A percentile compares a stretch with the other conserved stretches of the same genome.
Evolutionary conservation across 92 coral and sea anemone species (phyloP).

Genomic region (Virgularia gustaviana): DNA sequence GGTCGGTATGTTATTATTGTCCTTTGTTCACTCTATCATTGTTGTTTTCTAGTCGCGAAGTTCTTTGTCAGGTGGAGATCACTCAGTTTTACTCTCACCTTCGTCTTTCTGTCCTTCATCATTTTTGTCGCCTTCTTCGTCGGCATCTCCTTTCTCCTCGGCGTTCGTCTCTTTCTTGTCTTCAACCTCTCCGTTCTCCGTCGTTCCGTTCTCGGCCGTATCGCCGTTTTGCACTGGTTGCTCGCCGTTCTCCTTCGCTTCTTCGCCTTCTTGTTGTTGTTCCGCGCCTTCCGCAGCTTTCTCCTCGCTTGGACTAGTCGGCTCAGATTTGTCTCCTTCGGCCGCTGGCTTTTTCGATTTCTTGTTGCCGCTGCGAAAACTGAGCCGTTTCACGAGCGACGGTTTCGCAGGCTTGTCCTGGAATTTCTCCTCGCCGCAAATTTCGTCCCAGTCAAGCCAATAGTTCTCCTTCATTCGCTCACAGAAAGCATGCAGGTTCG

Average conservation of each 20-base stretch:
- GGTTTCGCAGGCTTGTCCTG: constrained; percentile 87
- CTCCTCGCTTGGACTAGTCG: constrained; percentile 57
- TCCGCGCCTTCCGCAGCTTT: constrained; percentile 51
- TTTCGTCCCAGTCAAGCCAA: constrained; percentile 90
- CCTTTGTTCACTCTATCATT: not conserved
- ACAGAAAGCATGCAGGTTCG: constrained; percentile 78
- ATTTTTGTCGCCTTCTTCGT: constrained; percentile 37
- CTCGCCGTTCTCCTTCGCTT: constrained; percentile 43
- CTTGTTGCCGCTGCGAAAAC: constrained; percentile 68
- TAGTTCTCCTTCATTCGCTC: constrained; percentile 86
- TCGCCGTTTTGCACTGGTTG: constrained; percentile 38
- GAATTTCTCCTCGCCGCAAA: constrained; percentile 81
- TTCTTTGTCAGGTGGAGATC: constrained; percentile 1
- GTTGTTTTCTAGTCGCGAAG: not conserved
- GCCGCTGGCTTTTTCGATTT: constrained; percentile 59
- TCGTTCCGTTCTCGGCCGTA: constrained; percentile 27
- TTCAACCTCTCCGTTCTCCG: constrained; percentile 44
- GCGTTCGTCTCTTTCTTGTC: constrained; percentile 51
- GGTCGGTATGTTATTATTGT: not conserved
- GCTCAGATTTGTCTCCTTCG: constrained; percentile 46
- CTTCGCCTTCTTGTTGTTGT: constrained; percentile 40
- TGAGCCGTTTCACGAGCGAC: constrained; percentile 54
- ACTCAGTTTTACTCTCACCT: constrained; percentile 28
- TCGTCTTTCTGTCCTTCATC: constrained; percentile 21
- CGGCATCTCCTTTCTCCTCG: constrained; percentile 44